These are phyloP conservation scores for Bombus huntii DNA, from an alignment of 1,140 invertebrate genomes.

Conservation along the genomic window DNA sequence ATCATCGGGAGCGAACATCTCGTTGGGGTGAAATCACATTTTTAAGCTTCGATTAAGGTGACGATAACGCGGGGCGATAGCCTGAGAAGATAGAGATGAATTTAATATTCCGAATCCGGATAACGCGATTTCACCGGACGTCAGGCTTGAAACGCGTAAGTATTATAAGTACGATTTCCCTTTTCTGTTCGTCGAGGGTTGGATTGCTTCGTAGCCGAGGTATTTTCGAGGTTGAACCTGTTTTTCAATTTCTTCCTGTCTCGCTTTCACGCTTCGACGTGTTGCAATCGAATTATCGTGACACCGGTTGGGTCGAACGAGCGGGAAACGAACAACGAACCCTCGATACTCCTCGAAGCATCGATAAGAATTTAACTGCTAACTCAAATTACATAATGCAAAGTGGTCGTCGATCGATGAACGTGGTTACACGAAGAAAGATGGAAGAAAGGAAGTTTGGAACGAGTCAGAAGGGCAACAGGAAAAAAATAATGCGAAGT, in stretches of 20 bases:
- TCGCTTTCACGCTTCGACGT: conserved; percentile 47
- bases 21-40: conserved; percentile 47
- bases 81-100: conserved; percentile 63
- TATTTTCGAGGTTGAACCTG: conserved; percentile 61
- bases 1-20: neutral
- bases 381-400: conserved; percentile 8
- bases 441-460: neutral
- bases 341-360: neutral
- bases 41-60: conserved; percentile 56
- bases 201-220: conserved; percentile 37
- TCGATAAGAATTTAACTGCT: neutral
- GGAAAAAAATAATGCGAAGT: conserved; percentile 23
- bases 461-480: conserved; percentile 10
- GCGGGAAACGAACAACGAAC: neutral
- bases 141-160: conserved; percentile 68
- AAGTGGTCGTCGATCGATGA: neutral
- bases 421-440: too few species aligned
- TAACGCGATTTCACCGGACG: conserved; percentile 74
- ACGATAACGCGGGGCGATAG: conserved; percentile 63
- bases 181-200: conserved; percentile 41
- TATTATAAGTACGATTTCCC: conserved; percentile 76
- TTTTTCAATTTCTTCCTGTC: conserved; percentile 62
- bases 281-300: conserved; percentile 45
- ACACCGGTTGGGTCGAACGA: neutral
- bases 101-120: conserved; percentile 73